These are phyloP conservation scores for Cheilinus undulatus DNA, from an alignment of 2,113 vertebrate genomes.

Conservation along the genomic window DNA sequence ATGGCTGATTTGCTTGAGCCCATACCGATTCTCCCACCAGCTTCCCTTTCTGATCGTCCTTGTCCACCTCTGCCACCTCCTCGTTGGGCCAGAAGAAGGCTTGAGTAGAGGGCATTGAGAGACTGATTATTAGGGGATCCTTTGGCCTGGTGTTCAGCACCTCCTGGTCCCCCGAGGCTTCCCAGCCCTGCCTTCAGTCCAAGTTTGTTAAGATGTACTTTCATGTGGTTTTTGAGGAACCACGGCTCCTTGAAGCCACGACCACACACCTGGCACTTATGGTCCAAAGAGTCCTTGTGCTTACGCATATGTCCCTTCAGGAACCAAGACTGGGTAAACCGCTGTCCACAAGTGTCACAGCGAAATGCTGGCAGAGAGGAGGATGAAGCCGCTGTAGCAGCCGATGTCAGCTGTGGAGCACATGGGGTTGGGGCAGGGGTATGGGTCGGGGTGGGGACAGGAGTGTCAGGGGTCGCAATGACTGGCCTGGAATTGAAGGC, in stretches of 20 bases:
- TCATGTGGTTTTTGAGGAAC: slow-evolving; percentile 98
- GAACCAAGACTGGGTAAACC: slow-evolving; percentile 95
- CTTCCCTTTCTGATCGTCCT: slow-evolving; percentile 60
- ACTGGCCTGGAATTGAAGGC: slow-evolving; percentile 63
- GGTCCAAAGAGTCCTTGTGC: slow-evolving; percentile 94
- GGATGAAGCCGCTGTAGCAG: slow-evolving; percentile 56
- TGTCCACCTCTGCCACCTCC: slow-evolving; percentile 71
- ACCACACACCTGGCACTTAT: slow-evolving; percentile 93
- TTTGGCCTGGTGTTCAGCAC: slow-evolving; percentile 70
- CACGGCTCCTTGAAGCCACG: slow-evolving; percentile 95
- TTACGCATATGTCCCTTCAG: slow-evolving; percentile 96
- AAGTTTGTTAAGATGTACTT: slow-evolving; percentile 94
- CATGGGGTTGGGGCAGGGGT: slow-evolving; percentile 62
- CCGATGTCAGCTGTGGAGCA: slow-evolving; percentile 55
- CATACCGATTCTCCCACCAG: slow-evolving; percentile 52
- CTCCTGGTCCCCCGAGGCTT: slow-evolving; percentile 50
- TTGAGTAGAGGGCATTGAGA: slow-evolving; percentile 89
- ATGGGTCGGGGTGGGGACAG: slow-evolving; percentile 66
- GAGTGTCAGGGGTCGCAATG: slow-evolving; percentile 60
- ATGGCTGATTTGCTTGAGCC: slow-evolving; percentile 84
- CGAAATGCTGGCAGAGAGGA: slow-evolving; percentile 86
- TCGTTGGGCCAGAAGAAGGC: slow-evolving; percentile 85
- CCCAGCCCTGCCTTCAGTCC: slow-evolving; percentile 83
- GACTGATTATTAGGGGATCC: slow-evolving; percentile 76
- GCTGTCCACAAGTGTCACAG: slow-evolving; percentile 92